A percentile compares a stretch with the other conserved stretches of the same genome.
phyloP scores from a whole-genome alignment of 2,797 vertebrate genomes.

The Apogon talboti region DNA sequence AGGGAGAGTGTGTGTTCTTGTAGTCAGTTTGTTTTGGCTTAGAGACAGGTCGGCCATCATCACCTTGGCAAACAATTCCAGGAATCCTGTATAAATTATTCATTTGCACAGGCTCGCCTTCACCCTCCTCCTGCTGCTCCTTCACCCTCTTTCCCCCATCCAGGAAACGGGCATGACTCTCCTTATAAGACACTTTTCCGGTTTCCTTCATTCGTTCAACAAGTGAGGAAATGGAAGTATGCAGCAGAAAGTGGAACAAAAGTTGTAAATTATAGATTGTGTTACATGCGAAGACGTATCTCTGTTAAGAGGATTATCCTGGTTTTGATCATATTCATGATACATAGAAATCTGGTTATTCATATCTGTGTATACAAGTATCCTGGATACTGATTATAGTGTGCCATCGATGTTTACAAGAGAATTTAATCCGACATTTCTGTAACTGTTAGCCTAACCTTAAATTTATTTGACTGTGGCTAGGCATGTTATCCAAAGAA shows the following conservation, averaged over 20 bases:
- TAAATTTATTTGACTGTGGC: no score
- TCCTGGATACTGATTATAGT: no score
- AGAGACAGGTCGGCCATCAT: slow-evolving; percentile 85
- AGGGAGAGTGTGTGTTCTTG: slow-evolving; percentile 67
- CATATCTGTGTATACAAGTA: no score
- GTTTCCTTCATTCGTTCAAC: slow-evolving; percentile 51
- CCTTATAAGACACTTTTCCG: slow-evolving; percentile 62
- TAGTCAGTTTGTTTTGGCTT: slow-evolving; percentile 85
- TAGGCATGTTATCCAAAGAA: no score
- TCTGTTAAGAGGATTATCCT: no score
- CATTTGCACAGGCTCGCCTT: slow-evolving; percentile 81
- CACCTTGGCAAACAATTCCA: slow-evolving; percentile 89
- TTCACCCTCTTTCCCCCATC: slow-evolving; percentile 55
- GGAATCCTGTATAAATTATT: slow-evolving; percentile 88
- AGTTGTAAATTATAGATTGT: neutral
- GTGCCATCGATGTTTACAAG: no score
- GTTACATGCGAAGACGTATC: no score
- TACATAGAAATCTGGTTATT: no score
- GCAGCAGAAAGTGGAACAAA: slow-evolving; percentile 3
- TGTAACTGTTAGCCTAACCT: no score
- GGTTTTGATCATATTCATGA: no score
- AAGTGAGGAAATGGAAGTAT: slow-evolving; percentile 56
- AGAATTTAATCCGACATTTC: no score
- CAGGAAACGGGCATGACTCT: slow-evolving; percentile 67
- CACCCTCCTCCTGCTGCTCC: slow-evolving; percentile 48